These are phyloP conservation scores for Crypturellus undulatus DNA, from an alignment of 2,113 vertebrate species.

Conservation along the genomic window DNA sequence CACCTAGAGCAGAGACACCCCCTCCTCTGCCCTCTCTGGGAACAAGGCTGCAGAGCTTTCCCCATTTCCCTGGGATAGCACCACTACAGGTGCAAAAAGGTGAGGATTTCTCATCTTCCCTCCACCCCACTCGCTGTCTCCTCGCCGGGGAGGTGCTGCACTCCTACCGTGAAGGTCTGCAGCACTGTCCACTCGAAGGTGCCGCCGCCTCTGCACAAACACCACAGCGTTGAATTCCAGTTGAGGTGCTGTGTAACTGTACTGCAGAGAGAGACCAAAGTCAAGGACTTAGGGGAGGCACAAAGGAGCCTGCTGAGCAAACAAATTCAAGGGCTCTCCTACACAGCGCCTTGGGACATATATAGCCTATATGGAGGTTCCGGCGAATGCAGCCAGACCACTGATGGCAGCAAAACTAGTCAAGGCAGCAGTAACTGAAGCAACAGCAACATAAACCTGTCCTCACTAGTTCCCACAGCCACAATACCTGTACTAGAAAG, in stretches of 20 bases:
- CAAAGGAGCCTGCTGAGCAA: background rate
- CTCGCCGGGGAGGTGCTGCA: background rate
- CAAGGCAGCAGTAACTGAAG: background rate
- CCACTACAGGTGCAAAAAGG: background rate
- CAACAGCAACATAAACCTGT: background rate
- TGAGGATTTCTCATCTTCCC: background rate
- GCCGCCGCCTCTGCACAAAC: constrained; percentile 88
- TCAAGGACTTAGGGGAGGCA: background rate
- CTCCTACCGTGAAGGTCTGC: constrained; percentile 87
- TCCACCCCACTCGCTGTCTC: background rate
- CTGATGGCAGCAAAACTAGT: background rate
- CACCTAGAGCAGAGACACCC: background rate
- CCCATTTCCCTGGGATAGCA: background rate
- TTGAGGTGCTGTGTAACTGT: constrained; percentile 84
- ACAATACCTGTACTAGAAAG: background rate
- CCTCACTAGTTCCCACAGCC: background rate
- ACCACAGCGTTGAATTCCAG: constrained; percentile 89
- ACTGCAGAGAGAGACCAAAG: constrained; percentile 79
- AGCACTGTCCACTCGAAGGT: constrained; percentile 92
- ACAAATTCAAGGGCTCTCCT: background rate
- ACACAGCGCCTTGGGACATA: rapidly evolving
- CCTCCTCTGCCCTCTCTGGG: background rate
- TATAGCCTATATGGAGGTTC: background rate
- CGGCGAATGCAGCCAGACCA: background rate
- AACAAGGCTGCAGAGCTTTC: background rate